Conservation (phyloP, 2,888 invertebrate species). For the Molanna angustata region DNA sequence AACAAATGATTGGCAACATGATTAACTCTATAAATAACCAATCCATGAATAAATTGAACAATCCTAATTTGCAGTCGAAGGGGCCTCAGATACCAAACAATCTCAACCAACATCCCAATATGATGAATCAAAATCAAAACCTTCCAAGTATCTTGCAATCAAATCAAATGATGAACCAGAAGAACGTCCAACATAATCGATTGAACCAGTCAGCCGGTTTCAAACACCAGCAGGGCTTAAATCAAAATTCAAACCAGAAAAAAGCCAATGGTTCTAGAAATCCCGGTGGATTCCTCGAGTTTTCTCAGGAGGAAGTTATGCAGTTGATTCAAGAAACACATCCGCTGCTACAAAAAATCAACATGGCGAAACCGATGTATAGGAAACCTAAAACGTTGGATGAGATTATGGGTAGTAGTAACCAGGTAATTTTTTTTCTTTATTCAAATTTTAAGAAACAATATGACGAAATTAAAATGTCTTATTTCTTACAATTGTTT, state of each 20-base stretch:
- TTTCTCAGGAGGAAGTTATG: conserved; percentile 38
- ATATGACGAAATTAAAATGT: no score
- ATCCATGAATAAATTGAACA: no score
- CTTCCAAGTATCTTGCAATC: background rate
- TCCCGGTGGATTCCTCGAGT: conserved; percentile 12
- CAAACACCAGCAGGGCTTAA: conserved; percentile 10
- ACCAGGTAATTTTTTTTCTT: conserved; percentile 18
- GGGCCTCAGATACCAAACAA: conserved; percentile 2
- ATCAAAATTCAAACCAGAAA: conserved; percentile 10
- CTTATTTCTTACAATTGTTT: no score
- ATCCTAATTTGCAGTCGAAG: no score
- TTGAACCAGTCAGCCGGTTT: background rate
- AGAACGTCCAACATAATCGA: conserved; percentile 6
- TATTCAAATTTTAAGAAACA: no score
- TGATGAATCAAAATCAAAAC: conserved; percentile 1
- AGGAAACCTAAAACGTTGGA: conserved; percentile 1
- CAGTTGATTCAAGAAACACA: conserved; percentile 51
- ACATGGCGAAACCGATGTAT: conserved; percentile 19
- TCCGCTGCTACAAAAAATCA: conserved; percentile 47
- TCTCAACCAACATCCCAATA: background rate
- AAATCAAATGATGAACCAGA: conserved; percentile 8
- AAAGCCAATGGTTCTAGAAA: background rate
- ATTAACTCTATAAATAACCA: background rate
- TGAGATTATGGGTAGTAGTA: conserved; percentile 18
- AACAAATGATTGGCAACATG: conserved; percentile 5